Base-by-base conservation (phyloP, 2,797 vertebrate species). In the Prunella strophiata region DNA sequence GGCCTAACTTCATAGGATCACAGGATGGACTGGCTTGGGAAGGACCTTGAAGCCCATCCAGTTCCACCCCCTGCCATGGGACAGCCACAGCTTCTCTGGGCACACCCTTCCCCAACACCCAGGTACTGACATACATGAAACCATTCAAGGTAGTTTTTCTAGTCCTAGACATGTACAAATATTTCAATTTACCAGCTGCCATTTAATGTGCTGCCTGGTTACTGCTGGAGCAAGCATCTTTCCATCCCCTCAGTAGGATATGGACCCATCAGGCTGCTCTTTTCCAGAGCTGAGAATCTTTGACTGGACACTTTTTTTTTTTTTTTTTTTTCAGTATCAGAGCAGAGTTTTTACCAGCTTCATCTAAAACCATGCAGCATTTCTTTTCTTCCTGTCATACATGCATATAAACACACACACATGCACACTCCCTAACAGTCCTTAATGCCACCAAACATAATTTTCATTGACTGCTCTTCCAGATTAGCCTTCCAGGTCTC, bases 381-480 rank as follows among this genome's bases (percentile, higher is more conserved):
- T 84, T 90, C 4, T 86, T 66, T 85, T 71, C 79, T 42, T 59
- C 48, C 27, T 82, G 73, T 70, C 65, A 65, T 5, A 20, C 7
- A 61, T 25, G 17, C 52, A 59, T 21, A 36, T 57, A 67, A 80
- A 81, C 15, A 63, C 40, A 78, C 10, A 55, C 19, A 47, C 20
- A 36, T 38, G 32, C n/a, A 59, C 29, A 27, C 11, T 40, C 19
- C 59, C 22, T 79, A 57, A 82, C 0, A 82, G 63, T 17, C 74
- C 43, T 93, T 76, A 79, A 54, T 62, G 17, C 59, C n/a, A 59
- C n/a, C 27, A 73, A 89, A 85, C 17, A 34, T 34, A 5, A 62
- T 88, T 91, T 93, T 62, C 68, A 91, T 75, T 75, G 73, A 85
- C 62, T 86, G 65, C 58, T 85, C 47, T 59, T 88, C 61, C 70